A percentile compares a stretch with the other conserved stretches of the same genome.
These are phyloP conservation scores for Salvelinus namaycush DNA, from an alignment of 2,113 vertebrate species.

Conservation along the genomic window DNA sequence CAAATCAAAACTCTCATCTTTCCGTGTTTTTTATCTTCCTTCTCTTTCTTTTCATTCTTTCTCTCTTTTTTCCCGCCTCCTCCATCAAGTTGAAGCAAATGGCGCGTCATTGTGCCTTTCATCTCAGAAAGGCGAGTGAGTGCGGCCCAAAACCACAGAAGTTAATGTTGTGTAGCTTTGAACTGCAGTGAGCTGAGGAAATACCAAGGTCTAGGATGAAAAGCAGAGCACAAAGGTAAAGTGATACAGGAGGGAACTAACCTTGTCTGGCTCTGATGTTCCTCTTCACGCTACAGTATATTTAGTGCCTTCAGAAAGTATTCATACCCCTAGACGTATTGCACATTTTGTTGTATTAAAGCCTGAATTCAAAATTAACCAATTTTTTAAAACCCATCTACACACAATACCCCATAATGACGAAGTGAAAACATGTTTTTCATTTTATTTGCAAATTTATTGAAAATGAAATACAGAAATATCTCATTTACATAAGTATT, in stretches of 20 bases:
- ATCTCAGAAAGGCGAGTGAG: slow-evolving; percentile 55
- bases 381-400: too few relatives aligned
- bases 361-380: too few relatives aligned
- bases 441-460: too few relatives aligned
- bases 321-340: too few relatives aligned
- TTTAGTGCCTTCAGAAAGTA: too few relatives aligned
- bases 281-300: slow-evolving; percentile 41
- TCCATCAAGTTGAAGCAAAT: slow-evolving; percentile 59
- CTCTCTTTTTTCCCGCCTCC: slow-evolving; percentile 11
- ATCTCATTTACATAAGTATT: too few relatives aligned
- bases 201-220: slow-evolving; percentile 65
- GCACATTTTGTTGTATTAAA: too few relatives aligned
- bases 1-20: slow-evolving; percentile 48
- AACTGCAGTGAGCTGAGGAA: slow-evolving; percentile 59
- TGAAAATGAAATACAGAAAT: too few relatives aligned
- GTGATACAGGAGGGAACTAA: slow-evolving; percentile 69
- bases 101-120: slow-evolving; percentile 46
- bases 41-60: slow-evolving; percentile 16
- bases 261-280: slow-evolving; percentile 70
- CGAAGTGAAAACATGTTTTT: too few relatives aligned
- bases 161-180: slow-evolving; percentile 54
- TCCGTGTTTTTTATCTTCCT: slow-evolving; percentile 24
- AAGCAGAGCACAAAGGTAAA: slow-evolving; percentile 58
- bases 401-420: too few relatives aligned
- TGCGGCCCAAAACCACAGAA: slow-evolving; percentile 59